These are phyloP conservation scores for Rostratula benghalensis DNA, from an alignment of 2,113 vertebrate genomes.

Conservation along the genomic window DNA sequence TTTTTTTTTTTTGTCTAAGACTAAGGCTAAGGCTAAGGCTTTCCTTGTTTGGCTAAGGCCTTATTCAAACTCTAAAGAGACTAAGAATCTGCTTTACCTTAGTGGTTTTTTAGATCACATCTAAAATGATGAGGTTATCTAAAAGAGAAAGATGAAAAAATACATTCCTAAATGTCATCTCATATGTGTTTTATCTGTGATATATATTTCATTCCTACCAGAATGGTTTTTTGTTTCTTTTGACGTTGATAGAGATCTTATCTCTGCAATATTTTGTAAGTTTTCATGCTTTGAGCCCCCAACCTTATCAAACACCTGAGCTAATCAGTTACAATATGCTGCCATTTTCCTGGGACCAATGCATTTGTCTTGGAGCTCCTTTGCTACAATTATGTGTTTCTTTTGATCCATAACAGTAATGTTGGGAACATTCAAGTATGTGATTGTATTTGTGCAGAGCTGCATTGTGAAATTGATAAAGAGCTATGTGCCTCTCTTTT, in stretches of 20 bases:
- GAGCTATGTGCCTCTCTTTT: neutral
- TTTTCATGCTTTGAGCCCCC: neutral
- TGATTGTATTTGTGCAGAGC: neutral
- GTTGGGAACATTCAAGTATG: neutral
- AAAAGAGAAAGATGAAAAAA: neutral
- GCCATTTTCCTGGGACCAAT: neutral
- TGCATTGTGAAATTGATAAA: neutral
- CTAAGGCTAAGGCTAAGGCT: neutral
- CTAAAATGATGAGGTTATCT: neutral
- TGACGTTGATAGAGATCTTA: neutral
- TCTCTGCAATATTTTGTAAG: neutral
- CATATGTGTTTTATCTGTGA: neutral
- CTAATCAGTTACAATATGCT: neutral
- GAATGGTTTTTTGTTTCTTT: neutral
- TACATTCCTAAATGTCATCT: neutral
- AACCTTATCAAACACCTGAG: neutral
- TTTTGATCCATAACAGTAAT: neutral
- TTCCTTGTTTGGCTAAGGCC: neutral
- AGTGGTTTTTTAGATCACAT: neutral
- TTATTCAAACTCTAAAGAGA: neutral
- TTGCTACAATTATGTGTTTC: neutral
- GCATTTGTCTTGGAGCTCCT: neutral
- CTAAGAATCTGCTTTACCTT: neutral
- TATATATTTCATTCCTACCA: neutral
- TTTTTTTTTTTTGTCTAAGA: neutral